phyloP scores from a whole-genome alignment of 2,113 vertebrate species.

The Hyperopisus bebe region DNA sequence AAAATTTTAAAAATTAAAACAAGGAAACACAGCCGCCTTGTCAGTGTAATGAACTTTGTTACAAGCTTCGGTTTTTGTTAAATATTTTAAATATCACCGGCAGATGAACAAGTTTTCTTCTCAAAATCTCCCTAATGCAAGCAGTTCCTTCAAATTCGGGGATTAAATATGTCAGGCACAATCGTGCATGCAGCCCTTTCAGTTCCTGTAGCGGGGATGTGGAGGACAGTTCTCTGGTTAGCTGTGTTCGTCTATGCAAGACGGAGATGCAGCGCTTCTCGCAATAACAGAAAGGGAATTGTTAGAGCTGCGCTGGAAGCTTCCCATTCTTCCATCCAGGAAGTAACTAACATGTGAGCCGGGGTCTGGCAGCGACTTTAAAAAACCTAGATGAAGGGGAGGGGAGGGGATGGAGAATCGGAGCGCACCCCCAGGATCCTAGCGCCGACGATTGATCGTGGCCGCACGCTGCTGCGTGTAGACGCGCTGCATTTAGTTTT shows the following conservation, averaged over 20 bases:
- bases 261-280: conserved; percentile 57
- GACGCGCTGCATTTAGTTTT: not conserved
- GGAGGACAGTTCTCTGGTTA: conserved; percentile 46
- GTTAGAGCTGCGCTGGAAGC: conserved; percentile 60
- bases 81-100: conserved; percentile 42
- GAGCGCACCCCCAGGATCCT: conserved; percentile 42
- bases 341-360: conserved; percentile 73
- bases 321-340: conserved; percentile 83
- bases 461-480: not conserved
- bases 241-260: conserved; percentile 55
- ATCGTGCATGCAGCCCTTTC: conserved; percentile 45
- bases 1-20: conserved; percentile 23
- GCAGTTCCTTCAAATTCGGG: conserved; percentile 55
- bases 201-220: conserved; percentile 42
- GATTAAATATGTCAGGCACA: conserved; percentile 29
- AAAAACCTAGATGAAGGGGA: conserved; percentile 33
- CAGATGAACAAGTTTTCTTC: conserved; percentile 39
- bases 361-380: conserved; percentile 69
- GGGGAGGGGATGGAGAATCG: conserved; percentile 43
- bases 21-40: conserved; percentile 38
- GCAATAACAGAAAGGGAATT: conserved; percentile 48
- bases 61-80: conserved; percentile 46
- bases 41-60: conserved; percentile 42
- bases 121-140: conserved; percentile 53
- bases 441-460: conserved; percentile 27